Conservation (phyloP, 2,888 invertebrate species). For the Morpho deidamia region DNA sequence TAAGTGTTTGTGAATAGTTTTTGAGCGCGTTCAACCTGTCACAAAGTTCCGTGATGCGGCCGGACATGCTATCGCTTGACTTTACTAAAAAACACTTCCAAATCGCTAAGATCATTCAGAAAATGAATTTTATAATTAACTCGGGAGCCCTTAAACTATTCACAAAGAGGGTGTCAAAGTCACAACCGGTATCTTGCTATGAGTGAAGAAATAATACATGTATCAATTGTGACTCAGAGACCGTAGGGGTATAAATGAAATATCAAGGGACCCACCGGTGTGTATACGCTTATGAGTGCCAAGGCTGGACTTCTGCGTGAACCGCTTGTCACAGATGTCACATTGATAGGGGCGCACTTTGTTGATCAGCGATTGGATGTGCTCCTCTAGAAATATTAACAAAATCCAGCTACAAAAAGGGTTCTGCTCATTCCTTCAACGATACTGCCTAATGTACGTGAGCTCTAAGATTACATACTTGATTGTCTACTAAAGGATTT, state of each 20-base stretch:
- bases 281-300: slow-evolving; percentile 90
- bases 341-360: slow-evolving; percentile 82
- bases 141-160: slow-evolving; percentile 76
- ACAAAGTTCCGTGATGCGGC: slow-evolving; percentile 12
- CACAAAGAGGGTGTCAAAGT: slow-evolving; percentile 74
- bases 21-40: slow-evolving; percentile 71
- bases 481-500: slow-evolving; percentile 73
- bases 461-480: slow-evolving; percentile 60
- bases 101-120: slow-evolving; percentile 44
- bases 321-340: slow-evolving; percentile 87
- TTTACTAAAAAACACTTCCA: slow-evolving; percentile 40
- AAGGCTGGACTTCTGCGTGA: slow-evolving; percentile 90
- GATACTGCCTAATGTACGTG: slow-evolving; percentile 63
- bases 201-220: slow-evolving; percentile 25
- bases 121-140: slow-evolving; percentile 26
- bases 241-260: slow-evolving; percentile 64
- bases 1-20: slow-evolving; percentile 78
- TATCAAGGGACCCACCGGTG: slow-evolving; percentile 81
- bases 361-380: slow-evolving; percentile 80
- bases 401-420: slow-evolving; percentile 73
- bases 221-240: slow-evolving; percentile 66
- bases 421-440: slow-evolving; percentile 49
- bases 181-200: slow-evolving; percentile 50
- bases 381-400: slow-evolving; percentile 78
- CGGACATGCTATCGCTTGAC: neutral